Base-by-base conservation (phyloP, 2,888 invertebrate species). In the Scaptomyza caliginosa region DNA sequence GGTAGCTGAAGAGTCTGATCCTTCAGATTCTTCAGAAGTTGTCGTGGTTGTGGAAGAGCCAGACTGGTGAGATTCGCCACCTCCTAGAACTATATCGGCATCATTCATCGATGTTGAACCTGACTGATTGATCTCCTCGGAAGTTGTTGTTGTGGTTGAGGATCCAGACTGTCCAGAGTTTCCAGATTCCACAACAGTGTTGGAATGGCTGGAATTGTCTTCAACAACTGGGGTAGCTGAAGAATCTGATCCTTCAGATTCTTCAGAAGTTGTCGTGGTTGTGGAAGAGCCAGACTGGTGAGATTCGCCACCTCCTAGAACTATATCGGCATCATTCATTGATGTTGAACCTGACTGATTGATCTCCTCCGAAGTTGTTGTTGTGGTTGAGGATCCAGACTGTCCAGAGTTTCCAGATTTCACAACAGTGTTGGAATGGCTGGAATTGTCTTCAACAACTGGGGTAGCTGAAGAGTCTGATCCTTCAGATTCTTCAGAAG, bases 31-130 rank as follows among this genome's bases (percentile, higher is more conserved):
- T 2, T 50, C 50, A 11, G 50, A 59, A 2, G 62, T 50, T 6
- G 62, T 55, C 28, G 62, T 56, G 1, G 55, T 60, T 30, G 54
- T 56, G 3, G 55, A 24, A 5, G 56, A 42, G 11, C 48, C 6
- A 2, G 48, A 42, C 6, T 34, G 13, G 1, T 56, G 23, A 0
- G 30, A 13, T 19, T 28, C 13, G 11, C 55, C 36, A 28, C 26
- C 38, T 19, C 16, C 39, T 11, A 21, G 19, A 45, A 24, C 26
- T 10, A 3, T 28, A 4, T 48, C 23, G 3, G 3, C 21, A 24
- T 21, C 46, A 2, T 2, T 3, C 4, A 4, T 21, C 4, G 48
- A 23, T 16, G 48, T 5, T 21, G 49, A 48, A 11, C 48, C 19
- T 1, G 39, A 28, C 36, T 34, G 30, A 8, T 8, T 34, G 0